Evolutionary conservation across 2,113 vertebrate genomes (phyloP), one percentile per base, ranked within the genome.

Genomic region (Crypturellus undulatus): DNA sequence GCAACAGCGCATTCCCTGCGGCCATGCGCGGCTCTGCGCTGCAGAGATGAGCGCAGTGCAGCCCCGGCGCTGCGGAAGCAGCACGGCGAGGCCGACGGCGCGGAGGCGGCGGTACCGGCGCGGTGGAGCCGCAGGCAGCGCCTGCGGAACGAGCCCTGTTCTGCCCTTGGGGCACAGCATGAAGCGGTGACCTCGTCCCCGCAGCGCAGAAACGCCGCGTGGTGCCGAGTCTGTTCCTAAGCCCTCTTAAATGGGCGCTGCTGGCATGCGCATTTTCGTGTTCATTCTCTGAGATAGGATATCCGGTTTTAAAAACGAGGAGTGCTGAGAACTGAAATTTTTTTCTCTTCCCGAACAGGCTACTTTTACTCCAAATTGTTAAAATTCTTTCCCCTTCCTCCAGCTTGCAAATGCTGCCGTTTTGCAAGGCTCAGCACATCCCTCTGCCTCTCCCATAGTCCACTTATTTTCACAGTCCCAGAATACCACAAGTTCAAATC

Each of bases 401-500:
- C 8, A 22, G 65, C 36, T 65, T 79, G 21, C 84, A 89, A 71
- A 32, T 3, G 1, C 21, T 65, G 32, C 30, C 14, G 56, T 92
- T 68, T 81, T 85, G 80, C 78, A 78, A 12, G 62, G 68, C 75
- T 85, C 43, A 52, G 51, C 45, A 60, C 26, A 73, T 87, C 36
- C 4, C 6, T 0, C 34, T 78, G 51, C n/a, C 8, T 94, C 36
- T 92, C 78, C 83, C 47, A 20, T 67, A 67, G 63, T 68, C 17
- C 67, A 7, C 76, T 75, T 84, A 28, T 63, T 93, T 84, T 58
- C 71, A 10, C 10, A 2, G 43, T 84, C 40, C 79, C 32, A 69
- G 28, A 56, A 52, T 42, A 73, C 26, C 22, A 75, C 70, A 84
- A 84, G 78, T 95, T 94, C 42, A 92, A 30, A 87, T 84, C 95